Conservation (phyloP, 2,113 vertebrate species). For the Mystacornis crossleyi region DNA sequence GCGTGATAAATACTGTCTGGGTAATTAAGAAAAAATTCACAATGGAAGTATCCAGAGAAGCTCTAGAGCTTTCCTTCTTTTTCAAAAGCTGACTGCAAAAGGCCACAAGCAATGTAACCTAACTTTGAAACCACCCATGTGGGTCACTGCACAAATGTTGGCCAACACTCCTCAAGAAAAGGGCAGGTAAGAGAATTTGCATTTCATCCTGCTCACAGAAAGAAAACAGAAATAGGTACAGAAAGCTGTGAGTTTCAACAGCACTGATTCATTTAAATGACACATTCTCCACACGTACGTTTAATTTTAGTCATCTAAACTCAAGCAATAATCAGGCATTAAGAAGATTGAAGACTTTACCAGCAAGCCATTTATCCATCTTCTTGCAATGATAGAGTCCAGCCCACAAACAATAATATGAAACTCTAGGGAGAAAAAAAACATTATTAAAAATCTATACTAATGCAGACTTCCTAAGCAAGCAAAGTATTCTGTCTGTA, state of each 20-base stretch:
- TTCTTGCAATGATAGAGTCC: constrained; percentile 92
- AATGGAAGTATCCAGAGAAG: background rate
- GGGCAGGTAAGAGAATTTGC: background rate
- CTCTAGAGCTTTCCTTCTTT: background rate
- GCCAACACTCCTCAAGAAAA: background rate
- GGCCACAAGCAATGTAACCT: background rate
- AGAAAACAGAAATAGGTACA: background rate
- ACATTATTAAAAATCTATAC: background rate
- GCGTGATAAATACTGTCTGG: background rate
- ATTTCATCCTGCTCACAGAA: background rate
- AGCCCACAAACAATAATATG: constrained; percentile 96
- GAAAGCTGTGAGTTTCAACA: background rate
- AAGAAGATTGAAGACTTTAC: constrained; percentile 57
- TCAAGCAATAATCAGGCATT: background rate
- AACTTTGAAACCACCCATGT: background rate
- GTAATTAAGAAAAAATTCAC: background rate
- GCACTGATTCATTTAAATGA: background rate
- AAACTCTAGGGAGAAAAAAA: constrained; percentile 83
- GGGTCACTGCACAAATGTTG: background rate
- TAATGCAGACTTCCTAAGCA: background rate
- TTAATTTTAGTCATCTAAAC: background rate
- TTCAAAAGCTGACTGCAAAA: background rate
- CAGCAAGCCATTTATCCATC: constrained; percentile 98
- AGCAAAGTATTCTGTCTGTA: background rate
- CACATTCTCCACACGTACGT: background rate